Conservation (phyloP, 1,140 invertebrate genomes). For the Drosophila athabasca region DNA sequence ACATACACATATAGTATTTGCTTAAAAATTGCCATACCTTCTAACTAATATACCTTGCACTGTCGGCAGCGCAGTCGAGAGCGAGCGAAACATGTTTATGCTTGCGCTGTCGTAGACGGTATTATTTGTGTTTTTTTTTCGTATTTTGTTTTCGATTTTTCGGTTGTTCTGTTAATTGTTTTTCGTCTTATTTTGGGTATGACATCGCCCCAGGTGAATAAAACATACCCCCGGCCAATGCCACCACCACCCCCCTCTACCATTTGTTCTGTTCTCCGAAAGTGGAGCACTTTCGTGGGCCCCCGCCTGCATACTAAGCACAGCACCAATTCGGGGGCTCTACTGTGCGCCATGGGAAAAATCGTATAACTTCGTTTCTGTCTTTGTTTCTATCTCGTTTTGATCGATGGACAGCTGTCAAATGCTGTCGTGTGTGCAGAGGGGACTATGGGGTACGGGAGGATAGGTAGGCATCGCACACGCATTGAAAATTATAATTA, state of each 20-base stretch:
- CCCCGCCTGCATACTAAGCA: slow-evolving; percentile 45
- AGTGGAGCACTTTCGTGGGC: slow-evolving; percentile 56
- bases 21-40: too few relatives aligned
- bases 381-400: slow-evolving; percentile 6
- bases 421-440: slow-evolving; percentile 17
- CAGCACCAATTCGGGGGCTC: slow-evolving; percentile 20
- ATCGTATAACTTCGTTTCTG: slow-evolving; percentile 27
- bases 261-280: slow-evolving; percentile 23
- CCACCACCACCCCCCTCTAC: not conserved
- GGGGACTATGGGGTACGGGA: too few relatives aligned
- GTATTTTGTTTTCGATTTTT: slow-evolving; percentile 8
- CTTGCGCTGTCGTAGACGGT: slow-evolving; percentile 24
- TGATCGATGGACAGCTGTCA: slow-evolving; percentile 51
- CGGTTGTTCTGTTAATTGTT: slow-evolving; percentile 33
- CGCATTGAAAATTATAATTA: slow-evolving; percentile 37
- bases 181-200: slow-evolving; percentile 48
- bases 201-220: slow-evolving; percentile 45
- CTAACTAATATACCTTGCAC: too few relatives aligned
- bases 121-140: slow-evolving; percentile 15
- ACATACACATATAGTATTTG: too few relatives aligned
- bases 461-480: too few relatives aligned
- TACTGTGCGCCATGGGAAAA: slow-evolving; percentile 27
- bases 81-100: slow-evolving; percentile 44
- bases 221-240: slow-evolving; percentile 17
- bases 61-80: slow-evolving; percentile 11